Evolutionary conservation across 1,140 invertebrate genomes (phyloP).

Genomic region (Colletes gigas): DNA sequence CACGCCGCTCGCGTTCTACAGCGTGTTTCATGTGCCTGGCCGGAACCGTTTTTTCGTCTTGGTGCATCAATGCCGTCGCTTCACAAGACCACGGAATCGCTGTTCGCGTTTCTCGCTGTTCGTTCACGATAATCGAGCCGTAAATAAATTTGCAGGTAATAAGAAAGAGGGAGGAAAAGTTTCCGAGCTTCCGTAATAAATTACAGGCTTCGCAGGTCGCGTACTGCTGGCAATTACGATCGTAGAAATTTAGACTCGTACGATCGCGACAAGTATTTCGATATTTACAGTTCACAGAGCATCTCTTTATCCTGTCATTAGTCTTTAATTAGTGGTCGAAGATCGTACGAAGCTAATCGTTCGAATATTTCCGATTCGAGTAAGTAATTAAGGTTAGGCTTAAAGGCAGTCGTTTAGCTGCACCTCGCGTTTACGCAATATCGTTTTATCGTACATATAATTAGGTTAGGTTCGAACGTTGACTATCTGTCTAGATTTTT

Average conservation of each 20-base stretch:
- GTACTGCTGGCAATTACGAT: slow-evolving; percentile 1
- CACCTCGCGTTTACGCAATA: too few relatives aligned
- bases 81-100: background rate
- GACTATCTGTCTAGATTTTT: too few relatives aligned
- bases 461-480: too few relatives aligned
- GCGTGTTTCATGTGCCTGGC: slow-evolving; percentile 36
- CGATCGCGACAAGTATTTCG: background rate
- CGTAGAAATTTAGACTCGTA: background rate
- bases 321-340: too few relatives aligned
- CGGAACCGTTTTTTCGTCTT: background rate
- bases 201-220: background rate
- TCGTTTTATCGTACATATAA: too few relatives aligned
- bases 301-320: too few relatives aligned
- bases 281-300: too few relatives aligned
- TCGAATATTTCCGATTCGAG: too few relatives aligned
- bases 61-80: background rate
- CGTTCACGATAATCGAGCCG: slow-evolving; percentile 2
- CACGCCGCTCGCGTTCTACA: slow-evolving; percentile 63
- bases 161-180: background rate
- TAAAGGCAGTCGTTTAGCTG: too few relatives aligned
- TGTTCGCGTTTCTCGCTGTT: slow-evolving; percentile 1
- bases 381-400: too few relatives aligned
- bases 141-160: slow-evolving; percentile 15
- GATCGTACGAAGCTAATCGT: too few relatives aligned
- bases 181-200: slow-evolving; percentile 5